A percentile compares a stretch with the other conserved stretches of the same genome.
Conservation (phyloP, 2,888 invertebrate species). For the Pachycephus smyrnensis region DNA sequence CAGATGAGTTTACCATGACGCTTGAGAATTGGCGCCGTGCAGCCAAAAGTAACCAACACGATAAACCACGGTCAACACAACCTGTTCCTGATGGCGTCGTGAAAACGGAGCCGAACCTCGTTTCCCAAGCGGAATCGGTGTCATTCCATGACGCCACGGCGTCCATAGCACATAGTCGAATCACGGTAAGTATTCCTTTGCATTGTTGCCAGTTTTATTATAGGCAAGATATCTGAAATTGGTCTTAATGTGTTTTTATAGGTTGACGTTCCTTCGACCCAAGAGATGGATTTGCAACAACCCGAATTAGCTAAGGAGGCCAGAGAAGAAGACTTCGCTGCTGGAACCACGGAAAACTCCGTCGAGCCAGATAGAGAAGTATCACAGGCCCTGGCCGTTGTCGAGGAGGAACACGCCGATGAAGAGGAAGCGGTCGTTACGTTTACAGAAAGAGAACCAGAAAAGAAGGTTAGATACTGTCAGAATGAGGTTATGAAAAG, state of each 20-base stretch:
- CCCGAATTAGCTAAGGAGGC: constrained; percentile 40
- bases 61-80: neutral
- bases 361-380: constrained; percentile 19
- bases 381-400: constrained; percentile 22
- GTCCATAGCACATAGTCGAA: neutral
- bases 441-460: constrained; percentile 39
- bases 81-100: neutral
- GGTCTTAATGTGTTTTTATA: neutral
- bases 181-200: neutral
- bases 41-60: neutral
- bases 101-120: neutral
- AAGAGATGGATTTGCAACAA: neutral
- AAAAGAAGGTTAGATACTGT: constrained; percentile 59
- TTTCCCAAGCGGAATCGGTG: constrained; percentile 5
- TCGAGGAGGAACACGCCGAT: constrained; percentile 26
- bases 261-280: constrained; percentile 10
- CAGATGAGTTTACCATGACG: constrained; percentile 4
- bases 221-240: neutral
- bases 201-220: neutral
- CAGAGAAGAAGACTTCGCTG: constrained; percentile 32
- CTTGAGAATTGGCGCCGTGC: neutral
- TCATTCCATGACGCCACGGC: neutral
- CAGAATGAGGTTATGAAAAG: constrained; percentile 36
- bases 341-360: constrained; percentile 14
- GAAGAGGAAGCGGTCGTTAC: constrained; percentile 36